Evolutionary conservation across 1,140 invertebrate species (phyloP).

Genomic region (Drosophila kurseongensis): DNA sequence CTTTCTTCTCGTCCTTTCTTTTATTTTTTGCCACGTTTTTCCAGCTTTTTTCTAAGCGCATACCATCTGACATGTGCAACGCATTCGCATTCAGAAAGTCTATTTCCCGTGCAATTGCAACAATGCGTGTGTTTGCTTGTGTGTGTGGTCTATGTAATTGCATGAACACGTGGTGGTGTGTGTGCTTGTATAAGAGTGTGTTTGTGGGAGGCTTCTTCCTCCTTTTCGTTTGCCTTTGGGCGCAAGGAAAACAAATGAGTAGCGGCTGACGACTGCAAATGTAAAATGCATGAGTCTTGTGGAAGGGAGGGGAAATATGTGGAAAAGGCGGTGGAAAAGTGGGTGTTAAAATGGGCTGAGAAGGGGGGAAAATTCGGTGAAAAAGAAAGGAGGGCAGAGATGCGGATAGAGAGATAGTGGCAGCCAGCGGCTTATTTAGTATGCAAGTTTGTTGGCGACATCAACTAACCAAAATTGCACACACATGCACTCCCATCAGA

Average conservation of each 20-base stretch:
- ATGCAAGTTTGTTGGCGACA: slow-evolving; percentile 75
- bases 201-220: slow-evolving; percentile 31
- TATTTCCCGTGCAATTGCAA: slow-evolving; percentile 82
- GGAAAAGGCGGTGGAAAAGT: not conserved
- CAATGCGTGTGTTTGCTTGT: slow-evolving; percentile 54
- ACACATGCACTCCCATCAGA: slow-evolving; percentile 31
- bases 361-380: not conserved
- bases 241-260: slow-evolving; percentile 79
- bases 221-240: slow-evolving; percentile 54
- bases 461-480: slow-evolving; percentile 65
- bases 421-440: slow-evolving; percentile 73
- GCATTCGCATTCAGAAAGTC: slow-evolving; percentile 82
- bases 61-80: slow-evolving; percentile 77
- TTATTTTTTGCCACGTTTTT: slow-evolving; percentile 29
- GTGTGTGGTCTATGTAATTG: slow-evolving; percentile 43
- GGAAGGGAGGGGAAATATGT: not conserved
- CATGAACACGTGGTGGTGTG: slow-evolving; percentile 21
- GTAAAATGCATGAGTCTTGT: slow-evolving; percentile 66
- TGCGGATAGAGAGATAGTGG: slow-evolving; percentile 44
- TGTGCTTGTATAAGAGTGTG: slow-evolving; percentile 19
- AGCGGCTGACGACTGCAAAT: slow-evolving; percentile 71
- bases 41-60: slow-evolving; percentile 67
- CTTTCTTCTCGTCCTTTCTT: slow-evolving; percentile 30
- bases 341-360: not conserved
- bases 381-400: slow-evolving; percentile 2